Percentiles rank a stretch among this genome's conserved stretches.
These are phyloP conservation scores for Nycticryphes semicollaris DNA, from an alignment of 2,113 vertebrate species.

Conservation along the genomic window DNA sequence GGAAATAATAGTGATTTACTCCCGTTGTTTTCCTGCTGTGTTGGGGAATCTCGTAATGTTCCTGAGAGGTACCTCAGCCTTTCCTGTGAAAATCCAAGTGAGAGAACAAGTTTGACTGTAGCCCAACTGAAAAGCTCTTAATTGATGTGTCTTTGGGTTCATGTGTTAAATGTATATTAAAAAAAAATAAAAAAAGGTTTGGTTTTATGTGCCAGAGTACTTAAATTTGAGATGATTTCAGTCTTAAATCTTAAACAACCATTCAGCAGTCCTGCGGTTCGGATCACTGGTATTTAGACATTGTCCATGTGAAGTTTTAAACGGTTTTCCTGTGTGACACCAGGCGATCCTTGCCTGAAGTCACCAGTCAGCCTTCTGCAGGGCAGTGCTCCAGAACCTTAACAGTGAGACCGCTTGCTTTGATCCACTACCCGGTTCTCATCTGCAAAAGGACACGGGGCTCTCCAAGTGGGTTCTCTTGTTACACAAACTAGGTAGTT, in stretches of 20 bases:
- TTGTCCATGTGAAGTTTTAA: neutral
- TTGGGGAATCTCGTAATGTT: neutral
- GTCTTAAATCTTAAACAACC: neutral
- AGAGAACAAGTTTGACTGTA: neutral
- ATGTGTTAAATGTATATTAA: neutral
- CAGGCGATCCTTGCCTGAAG: neutral
- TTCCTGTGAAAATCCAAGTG: neutral
- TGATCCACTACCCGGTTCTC: neutral
- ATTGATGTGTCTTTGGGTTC: neutral
- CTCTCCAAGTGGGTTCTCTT: neutral
- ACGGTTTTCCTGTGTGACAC: neutral
- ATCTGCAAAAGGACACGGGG: neutral
- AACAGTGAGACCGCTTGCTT: neutral
- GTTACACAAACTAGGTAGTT: neutral
- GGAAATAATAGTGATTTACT: neutral
- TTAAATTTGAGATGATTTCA: neutral
- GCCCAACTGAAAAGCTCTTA: neutral
- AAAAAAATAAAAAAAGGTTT: neutral
- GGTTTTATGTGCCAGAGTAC: neutral
- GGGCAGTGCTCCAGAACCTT: neutral
- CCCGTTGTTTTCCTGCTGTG: neutral
- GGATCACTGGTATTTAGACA: neutral
- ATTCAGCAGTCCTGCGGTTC: neutral
- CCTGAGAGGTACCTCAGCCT: neutral
- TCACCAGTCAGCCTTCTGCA: neutral